A percentile compares a stretch with the other conserved stretches of the same genome.
Evolutionary conservation across 1,140 invertebrate species (phyloP).

Genomic region (Formica selysi): DNA sequence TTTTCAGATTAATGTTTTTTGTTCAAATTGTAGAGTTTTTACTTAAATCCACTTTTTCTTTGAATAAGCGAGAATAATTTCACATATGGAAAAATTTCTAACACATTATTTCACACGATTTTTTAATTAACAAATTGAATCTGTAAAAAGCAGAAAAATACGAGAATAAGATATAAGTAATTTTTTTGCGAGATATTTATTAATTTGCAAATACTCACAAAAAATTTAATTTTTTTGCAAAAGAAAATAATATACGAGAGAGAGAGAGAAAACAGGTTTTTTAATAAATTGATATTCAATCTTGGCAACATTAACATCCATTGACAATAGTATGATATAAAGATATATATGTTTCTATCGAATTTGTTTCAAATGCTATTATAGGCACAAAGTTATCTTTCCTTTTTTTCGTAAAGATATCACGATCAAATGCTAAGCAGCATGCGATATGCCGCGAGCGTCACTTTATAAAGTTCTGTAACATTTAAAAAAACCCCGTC

Average conservation of each 20-base stretch:
- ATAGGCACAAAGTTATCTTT: background rate
- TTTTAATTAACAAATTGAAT: background rate
- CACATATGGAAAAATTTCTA: background rate
- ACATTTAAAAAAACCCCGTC: constrained; percentile 16
- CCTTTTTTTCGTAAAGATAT: constrained; percentile 3
- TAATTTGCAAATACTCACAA: background rate
- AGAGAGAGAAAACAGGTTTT: background rate
- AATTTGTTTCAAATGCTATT: constrained; percentile 10
- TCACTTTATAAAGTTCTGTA: constrained; percentile 21
- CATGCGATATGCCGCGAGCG: constrained; percentile 31
- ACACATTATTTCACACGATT: background rate
- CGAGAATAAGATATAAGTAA: background rate
- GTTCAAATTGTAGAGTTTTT: background rate
- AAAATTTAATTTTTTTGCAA: constrained; percentile 5
- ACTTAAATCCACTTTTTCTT: background rate
- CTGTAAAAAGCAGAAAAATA: background rate
- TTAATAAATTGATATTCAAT: background rate
- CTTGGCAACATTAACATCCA: too few species aligned
- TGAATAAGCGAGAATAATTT: background rate
- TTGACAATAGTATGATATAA: background rate
- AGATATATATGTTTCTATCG: background rate
- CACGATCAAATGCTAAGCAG: constrained; percentile 22
- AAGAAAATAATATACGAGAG: background rate
- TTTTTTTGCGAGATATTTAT: background rate
- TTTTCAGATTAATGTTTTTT: background rate